phyloP scores from a whole-genome alignment of 2,113 vertebrate genomes.

The Anoplopoma fimbria region DNA sequence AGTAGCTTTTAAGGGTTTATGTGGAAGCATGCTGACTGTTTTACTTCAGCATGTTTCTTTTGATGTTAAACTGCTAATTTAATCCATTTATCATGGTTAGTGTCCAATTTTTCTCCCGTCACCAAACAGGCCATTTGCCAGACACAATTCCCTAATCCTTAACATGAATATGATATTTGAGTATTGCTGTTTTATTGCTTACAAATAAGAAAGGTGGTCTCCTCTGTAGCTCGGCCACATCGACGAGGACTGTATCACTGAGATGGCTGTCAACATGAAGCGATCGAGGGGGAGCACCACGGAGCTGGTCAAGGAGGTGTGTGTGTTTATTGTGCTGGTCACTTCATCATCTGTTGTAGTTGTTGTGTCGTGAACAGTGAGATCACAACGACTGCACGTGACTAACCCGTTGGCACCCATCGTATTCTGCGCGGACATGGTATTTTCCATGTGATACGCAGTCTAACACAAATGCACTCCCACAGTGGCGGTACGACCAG shows the following conservation, averaged over 20 bases:
- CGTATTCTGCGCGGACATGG: background rate
- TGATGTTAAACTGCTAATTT: background rate
- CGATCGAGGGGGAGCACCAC: conserved; percentile 85
- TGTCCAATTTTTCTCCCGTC: background rate
- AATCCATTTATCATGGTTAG: background rate
- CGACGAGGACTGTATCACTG: conserved; percentile 93
- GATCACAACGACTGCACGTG: background rate
- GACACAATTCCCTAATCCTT: background rate
- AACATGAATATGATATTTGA: background rate
- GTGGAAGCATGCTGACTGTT: background rate
- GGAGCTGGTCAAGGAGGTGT: conserved; percentile 88
- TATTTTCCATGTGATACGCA: background rate
- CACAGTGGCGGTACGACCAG: conserved; percentile 93
- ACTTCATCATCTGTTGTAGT: background rate
- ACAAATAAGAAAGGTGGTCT: background rate
- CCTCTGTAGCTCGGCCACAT: conserved; percentile 86
- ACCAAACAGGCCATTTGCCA: background rate
- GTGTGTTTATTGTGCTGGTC: conserved; percentile 14
- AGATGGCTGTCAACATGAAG: conserved; percentile 90
- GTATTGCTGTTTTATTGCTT: background rate
- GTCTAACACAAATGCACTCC: conserved; percentile 7
- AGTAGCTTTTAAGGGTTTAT: background rate
- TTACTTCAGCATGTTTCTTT: background rate
- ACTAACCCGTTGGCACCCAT: background rate
- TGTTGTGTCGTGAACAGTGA: background rate